A percentile compares a stretch with the other conserved stretches of the same genome.
phyloP scores from a whole-genome alignment of 2,888 invertebrate genomes.

The Drosophila stalkeri region DNA sequence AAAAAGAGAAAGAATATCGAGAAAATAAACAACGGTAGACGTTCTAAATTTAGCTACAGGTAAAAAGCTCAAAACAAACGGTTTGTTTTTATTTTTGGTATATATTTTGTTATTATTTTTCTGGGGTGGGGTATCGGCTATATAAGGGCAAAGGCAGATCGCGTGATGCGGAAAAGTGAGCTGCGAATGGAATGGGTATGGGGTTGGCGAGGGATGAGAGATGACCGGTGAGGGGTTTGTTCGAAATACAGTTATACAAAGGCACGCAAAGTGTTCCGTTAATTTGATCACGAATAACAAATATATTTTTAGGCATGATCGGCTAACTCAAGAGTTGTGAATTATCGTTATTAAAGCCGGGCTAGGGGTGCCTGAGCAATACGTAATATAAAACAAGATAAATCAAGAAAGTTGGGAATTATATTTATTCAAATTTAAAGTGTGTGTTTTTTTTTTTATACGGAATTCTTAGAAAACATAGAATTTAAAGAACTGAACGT shows the following conservation, averaged over 20 bases:
- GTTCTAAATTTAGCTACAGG: conserved; percentile 76
- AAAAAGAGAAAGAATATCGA: conserved; percentile 5
- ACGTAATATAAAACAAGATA: neutral
- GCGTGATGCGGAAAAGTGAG: conserved; percentile 65
- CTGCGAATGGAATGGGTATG: neutral
- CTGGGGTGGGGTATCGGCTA: conserved; percentile 50
- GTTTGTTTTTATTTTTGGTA: conserved; percentile 45
- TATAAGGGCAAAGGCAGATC: conserved; percentile 62
- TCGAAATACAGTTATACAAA: neutral
- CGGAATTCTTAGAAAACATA: neutral
- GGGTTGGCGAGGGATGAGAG: too few species aligned
- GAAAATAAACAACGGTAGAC: conserved; percentile 59
- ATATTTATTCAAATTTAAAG: neutral
- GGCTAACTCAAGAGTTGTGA: neutral
- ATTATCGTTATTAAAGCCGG: conserved; percentile 3
- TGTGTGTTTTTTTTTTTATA: neutral
- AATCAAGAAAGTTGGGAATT: neutral
- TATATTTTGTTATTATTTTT: conserved; percentile 24
- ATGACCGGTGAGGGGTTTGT: neutral
- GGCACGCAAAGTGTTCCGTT: conserved; percentile 33
- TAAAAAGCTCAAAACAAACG: conserved; percentile 69
- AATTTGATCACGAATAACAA: conserved; percentile 18
- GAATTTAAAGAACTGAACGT: too few species aligned
- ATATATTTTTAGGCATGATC: conserved; percentile 16
- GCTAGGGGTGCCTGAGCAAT: neutral